Percentiles rank a stretch among this genome's conserved stretches.
Evolutionary conservation across 2,113 vertebrate genomes (phyloP).

Genomic region (Galeopterus variegatus): DNA sequence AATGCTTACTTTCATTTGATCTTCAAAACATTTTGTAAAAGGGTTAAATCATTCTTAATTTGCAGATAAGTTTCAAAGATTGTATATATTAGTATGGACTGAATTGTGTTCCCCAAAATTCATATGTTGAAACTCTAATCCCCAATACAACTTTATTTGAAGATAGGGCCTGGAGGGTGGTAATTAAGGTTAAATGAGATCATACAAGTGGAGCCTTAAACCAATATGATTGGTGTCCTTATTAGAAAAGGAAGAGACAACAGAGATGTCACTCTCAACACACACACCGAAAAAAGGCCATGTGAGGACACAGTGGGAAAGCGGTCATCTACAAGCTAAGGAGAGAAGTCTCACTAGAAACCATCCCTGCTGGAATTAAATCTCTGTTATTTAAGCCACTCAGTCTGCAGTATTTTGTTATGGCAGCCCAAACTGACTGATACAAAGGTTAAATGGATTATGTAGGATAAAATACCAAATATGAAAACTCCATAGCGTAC

Average conservation of each 20-base stretch:
- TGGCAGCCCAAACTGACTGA: neutral
- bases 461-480: neutral
- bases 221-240: neutral
- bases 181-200: neutral
- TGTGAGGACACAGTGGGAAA: no score
- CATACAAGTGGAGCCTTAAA: neutral
- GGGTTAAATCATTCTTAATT: neutral
- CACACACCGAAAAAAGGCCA: neutral
- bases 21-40: neutral
- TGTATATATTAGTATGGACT: neutral
- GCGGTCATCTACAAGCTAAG: neutral
- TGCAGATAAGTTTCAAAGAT: neutral
- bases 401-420: neutral
- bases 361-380: neutral
- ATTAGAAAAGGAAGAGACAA: neutral
- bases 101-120: neutral
- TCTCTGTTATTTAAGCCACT: neutral
- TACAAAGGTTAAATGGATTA: neutral
- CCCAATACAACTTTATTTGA: neutral
- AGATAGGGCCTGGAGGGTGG: no score
- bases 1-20: conserved; percentile 17
- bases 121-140: neutral
- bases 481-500: neutral
- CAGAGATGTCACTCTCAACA: neutral
- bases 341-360: neutral